Percentiles rank a stretch among this genome's conserved stretches.
Conservation (phyloP, 2,113 vertebrate genomes). For the Sinocyclocheilus grahami region DNA sequence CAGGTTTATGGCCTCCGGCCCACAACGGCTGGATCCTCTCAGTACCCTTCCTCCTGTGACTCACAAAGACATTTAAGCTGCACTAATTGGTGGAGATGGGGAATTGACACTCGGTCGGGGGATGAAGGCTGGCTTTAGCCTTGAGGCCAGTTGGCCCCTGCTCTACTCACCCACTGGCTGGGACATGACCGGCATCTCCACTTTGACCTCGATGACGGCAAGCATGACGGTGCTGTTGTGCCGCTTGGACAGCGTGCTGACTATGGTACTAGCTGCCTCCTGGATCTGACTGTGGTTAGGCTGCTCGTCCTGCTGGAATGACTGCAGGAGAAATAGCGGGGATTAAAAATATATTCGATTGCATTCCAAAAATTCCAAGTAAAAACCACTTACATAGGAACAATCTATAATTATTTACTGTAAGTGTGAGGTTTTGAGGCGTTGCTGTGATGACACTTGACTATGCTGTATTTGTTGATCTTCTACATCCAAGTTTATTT, state of each 20-base stretch:
- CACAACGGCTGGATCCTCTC: constrained; percentile 11
- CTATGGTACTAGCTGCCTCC: constrained; percentile 84
- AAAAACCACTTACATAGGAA: not conserved
- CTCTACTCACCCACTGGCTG: constrained; percentile 73
- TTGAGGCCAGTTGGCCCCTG: constrained; percentile 45
- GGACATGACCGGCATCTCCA: constrained; percentile 84
- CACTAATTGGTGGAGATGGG: constrained; percentile 20
- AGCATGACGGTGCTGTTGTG: constrained; percentile 91
- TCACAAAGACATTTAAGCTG: constrained; percentile 43
- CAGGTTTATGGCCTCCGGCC: constrained; percentile 26
- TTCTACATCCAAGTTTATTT: not conserved
- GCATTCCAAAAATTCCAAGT: not conserved
- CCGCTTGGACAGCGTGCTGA: constrained; percentile 84
- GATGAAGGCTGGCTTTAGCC: constrained; percentile 31
- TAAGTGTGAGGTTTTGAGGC: not conserved
- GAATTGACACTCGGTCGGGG: not conserved
- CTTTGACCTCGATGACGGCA: constrained; percentile 92
- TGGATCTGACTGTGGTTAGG: constrained; percentile 86
- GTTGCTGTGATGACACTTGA: not conserved
- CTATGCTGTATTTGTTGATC: not conserved
- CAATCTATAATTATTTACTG: not conserved
- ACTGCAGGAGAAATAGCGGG: constrained; percentile 69
- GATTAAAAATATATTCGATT: not conserved
- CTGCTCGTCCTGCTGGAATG: constrained; percentile 85
- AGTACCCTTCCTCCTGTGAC: constrained; percentile 20